A percentile compares a stretch with the other conserved stretches of the same genome.
phyloP scores from a whole-genome alignment of 2,113 vertebrate species.

The Diglossa brunneiventris region DNA sequence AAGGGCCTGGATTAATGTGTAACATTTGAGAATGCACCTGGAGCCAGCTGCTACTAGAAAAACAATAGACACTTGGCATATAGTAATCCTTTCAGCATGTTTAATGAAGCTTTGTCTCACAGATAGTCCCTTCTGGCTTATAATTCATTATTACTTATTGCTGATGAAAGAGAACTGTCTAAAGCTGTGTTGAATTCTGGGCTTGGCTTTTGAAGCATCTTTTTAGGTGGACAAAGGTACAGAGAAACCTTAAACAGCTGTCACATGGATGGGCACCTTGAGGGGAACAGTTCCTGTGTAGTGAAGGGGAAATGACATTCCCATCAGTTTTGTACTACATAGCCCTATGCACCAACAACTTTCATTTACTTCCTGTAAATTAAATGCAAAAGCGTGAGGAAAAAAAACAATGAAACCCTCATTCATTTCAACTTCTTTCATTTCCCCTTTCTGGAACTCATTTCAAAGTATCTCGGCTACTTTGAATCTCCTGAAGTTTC shows the following conservation, averaged over 20 bases:
- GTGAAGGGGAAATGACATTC: neutral
- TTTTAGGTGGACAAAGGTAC: neutral
- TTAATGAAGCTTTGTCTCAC: conserved; percentile 10
- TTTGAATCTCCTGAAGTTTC: neutral
- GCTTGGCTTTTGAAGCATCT: neutral
- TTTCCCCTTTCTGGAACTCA: neutral
- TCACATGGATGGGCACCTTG: neutral
- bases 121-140: neutral
- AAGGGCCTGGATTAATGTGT: neutral
- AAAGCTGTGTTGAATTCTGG: neutral
- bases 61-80: neutral
- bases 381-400: neutral
- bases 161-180: neutral
- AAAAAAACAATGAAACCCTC: neutral
- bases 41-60: conserved; percentile 2
- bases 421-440: neutral
- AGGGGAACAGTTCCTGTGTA: neutral
- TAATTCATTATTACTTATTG: neutral
- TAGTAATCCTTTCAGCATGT: neutral
- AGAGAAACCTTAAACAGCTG: neutral
- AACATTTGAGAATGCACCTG: conserved; percentile 19
- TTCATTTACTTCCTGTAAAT: neutral
- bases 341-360: neutral
- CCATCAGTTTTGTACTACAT: neutral
- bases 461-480: neutral